A percentile compares a stretch with the other conserved stretches of the same genome.
Evolutionary conservation across 1,140 invertebrate species (phyloP).

Genomic region (Olivierus martensii): DNA sequence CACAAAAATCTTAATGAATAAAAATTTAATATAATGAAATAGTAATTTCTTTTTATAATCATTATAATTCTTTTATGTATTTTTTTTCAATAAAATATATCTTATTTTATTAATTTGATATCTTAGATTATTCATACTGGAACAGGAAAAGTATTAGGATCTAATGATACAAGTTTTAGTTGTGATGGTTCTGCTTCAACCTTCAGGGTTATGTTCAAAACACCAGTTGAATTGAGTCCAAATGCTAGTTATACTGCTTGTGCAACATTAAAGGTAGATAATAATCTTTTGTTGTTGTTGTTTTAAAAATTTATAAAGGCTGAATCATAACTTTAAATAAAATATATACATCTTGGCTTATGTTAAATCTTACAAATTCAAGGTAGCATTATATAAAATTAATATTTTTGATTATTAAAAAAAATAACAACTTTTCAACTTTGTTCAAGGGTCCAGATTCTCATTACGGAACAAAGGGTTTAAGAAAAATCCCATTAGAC

Average conservation of each 20-base stretch:
- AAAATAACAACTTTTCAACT: conserved; percentile 5
- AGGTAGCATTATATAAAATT: no score
- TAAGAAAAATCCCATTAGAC: conserved; percentile 58
- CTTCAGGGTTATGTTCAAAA: conserved; percentile 78
- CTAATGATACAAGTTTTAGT: conserved; percentile 59
- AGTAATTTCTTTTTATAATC: no score
- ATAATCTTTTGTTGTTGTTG: no score
- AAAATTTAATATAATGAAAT: no score
- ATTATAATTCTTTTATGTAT: no score
- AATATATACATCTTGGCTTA: no score
- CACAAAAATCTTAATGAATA: no score
- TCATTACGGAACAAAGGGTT: conserved; percentile 71
- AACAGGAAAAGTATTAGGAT: conserved; percentile 57
- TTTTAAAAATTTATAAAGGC: conserved; percentile 4
- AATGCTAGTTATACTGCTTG: conserved; percentile 70
- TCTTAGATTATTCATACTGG: conserved; percentile 53
- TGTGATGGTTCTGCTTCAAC: conserved; percentile 68
- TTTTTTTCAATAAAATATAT: no score
- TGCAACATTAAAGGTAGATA: conserved; percentile 63
- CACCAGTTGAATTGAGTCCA: conserved; percentile 66
- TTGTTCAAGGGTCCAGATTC: conserved; percentile 64
- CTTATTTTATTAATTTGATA: conserved; percentile 5
- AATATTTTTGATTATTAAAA: no score
- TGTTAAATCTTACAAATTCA: no score
- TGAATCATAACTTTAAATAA: no score